Conservation (phyloP, 2,797 vertebrate genomes). For the Phoebastria nigripes region DNA sequence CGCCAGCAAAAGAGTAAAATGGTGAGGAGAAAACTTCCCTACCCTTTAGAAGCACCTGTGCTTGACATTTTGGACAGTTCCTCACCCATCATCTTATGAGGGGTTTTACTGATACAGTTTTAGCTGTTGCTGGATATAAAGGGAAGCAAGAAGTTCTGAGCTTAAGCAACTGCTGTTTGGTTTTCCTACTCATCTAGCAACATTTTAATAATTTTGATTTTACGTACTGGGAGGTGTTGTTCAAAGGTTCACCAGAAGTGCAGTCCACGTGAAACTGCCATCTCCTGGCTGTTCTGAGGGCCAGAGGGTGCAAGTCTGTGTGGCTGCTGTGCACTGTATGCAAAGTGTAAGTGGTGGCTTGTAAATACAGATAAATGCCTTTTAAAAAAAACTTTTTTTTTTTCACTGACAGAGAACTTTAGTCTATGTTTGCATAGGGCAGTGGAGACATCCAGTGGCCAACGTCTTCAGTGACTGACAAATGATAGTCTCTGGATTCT, state of each 20-base stretch:
- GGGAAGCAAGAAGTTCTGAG: not conserved
- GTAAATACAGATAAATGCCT: not conserved
- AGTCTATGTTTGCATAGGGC: not conserved
- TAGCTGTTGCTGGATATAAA: not conserved
- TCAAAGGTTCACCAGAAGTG: not conserved
- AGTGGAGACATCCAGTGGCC: constrained; percentile 64
- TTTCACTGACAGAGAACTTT: not conserved
- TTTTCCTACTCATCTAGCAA: not conserved
- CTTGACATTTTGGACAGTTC: not conserved
- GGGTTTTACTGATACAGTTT: not conserved
- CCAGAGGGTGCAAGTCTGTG: not conserved
- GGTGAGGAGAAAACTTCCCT: not conserved
- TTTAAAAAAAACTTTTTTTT: not conserved
- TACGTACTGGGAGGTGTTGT: not conserved
- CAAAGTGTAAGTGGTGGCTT: not conserved
- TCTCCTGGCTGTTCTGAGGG: not conserved
- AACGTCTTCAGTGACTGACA: not conserved
- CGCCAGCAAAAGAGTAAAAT: not conserved
- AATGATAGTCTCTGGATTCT: not conserved
- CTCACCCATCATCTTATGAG: not conserved
- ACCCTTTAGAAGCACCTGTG: not conserved
- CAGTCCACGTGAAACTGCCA: not conserved
- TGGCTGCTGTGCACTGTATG: not conserved
- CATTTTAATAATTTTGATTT: not conserved
- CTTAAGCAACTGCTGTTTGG: not conserved